Evolutionary conservation across 2,113 vertebrate species (phyloP).

Genomic region (Nettapus auritus): DNA sequence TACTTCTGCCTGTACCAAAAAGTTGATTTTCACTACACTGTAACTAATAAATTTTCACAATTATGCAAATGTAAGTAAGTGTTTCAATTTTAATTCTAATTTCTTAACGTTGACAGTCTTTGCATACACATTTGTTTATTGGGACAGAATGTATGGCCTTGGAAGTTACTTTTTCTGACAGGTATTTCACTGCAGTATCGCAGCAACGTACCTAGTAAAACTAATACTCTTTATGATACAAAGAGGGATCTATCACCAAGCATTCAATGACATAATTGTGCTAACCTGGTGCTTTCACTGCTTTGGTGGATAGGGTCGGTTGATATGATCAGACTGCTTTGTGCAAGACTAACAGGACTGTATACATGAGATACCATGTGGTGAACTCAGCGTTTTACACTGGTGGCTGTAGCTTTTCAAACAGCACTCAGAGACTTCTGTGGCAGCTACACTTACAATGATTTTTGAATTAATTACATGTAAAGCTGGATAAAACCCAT

Average conservation of each 20-base stretch:
- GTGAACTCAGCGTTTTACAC: not conserved
- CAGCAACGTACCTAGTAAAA: not conserved
- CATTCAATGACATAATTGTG: not conserved
- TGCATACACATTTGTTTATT: not conserved
- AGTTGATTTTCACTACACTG: conserved; percentile 51
- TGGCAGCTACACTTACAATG: not conserved
- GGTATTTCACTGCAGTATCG: not conserved
- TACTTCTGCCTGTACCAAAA: conserved; percentile 68
- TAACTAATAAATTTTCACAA: conserved; percentile 74
- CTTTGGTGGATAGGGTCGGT: rapidly evolving
- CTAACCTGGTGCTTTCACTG: not conserved
- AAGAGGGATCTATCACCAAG: not conserved
- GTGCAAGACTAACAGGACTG: not conserved
- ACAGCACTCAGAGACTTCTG: not conserved
- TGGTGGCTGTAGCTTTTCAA: not conserved
- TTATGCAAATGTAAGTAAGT: conserved; percentile 44
- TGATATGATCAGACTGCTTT: not conserved
- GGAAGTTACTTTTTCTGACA: not conserved
- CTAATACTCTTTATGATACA: not conserved
- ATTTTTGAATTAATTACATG: not conserved
- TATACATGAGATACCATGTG: rapidly evolving
- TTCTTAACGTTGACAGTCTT: not conserved
- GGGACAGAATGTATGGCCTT: not conserved
- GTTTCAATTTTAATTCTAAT: conserved; percentile 2
- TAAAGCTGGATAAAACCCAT: not conserved